Conservation (phyloP, 2,888 invertebrate species). For the Megaustenia siamemsis region DNA sequence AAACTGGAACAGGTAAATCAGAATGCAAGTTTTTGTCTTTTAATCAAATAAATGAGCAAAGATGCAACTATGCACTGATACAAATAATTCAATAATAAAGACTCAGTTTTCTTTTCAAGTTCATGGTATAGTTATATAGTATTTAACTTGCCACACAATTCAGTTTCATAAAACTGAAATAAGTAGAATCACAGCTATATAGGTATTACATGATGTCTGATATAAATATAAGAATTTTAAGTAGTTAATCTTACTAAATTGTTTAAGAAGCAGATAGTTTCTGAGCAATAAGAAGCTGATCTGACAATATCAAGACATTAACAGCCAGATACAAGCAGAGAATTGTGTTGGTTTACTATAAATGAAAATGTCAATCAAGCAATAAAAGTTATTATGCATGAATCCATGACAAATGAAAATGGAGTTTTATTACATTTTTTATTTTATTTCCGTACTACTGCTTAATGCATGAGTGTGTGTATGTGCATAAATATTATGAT, state of each 20-base stretch:
- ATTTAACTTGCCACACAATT: no score
- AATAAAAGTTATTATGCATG: not conserved
- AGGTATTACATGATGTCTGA: not conserved
- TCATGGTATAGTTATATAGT: no score
- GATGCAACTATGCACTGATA: not conserved
- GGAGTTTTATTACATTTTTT: not conserved
- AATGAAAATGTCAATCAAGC: not conserved
- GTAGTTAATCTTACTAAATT: not conserved
- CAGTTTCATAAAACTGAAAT: not conserved
- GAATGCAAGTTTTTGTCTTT: no score
- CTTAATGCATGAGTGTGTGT: no score
- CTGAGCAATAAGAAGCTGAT: not conserved
- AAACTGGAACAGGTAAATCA: not conserved
- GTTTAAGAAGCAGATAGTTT: not conserved
- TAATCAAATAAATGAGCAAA: no score
- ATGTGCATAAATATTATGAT: not conserved
- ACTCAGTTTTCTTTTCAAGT: no score
- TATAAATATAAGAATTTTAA: not conserved
- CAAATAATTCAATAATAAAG: no score
- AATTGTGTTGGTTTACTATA: not conserved
- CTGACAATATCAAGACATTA: not conserved
- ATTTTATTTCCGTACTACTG: no score
- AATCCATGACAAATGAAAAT: not conserved
- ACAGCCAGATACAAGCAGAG: not conserved
- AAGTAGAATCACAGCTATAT: not conserved